Conservation (phyloP, 2,888 invertebrate genomes). For the Tetropium fuscum region DNA sequence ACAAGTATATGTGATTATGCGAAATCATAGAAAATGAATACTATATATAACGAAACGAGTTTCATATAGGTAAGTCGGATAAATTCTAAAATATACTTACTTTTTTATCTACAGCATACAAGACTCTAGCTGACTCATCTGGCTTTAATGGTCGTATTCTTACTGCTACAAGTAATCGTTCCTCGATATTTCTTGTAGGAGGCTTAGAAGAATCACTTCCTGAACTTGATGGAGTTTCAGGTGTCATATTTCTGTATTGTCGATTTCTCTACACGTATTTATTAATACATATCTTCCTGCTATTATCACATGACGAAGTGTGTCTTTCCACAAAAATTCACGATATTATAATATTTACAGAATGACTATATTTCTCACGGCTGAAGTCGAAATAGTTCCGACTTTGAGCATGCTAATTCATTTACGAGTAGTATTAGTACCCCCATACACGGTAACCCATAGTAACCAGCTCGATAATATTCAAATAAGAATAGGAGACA, state of each 20-base stretch:
- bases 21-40: too few species aligned
- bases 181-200: constrained; percentile 60
- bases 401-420: background rate
- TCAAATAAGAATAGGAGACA: constrained; percentile 37
- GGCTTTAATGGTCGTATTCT: constrained; percentile 86
- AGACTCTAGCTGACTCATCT: constrained; percentile 81
- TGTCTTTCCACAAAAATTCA: too few species aligned
- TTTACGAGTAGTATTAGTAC: constrained; percentile 5
- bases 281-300: background rate
- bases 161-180: constrained; percentile 78
- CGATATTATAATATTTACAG: too few species aligned
- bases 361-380: background rate
- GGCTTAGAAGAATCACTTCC: constrained; percentile 61
- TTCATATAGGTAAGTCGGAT: too few species aligned
- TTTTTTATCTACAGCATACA: constrained; percentile 84
- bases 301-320: background rate
- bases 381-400: background rate
- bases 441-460: constrained; percentile 23
- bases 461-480: constrained; percentile 39
- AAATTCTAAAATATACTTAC: too few species aligned
- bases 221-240: constrained; percentile 64
- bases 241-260: constrained; percentile 52
- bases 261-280: too few species aligned
- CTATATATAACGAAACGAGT: too few species aligned
- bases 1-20: too few species aligned